Evolutionary conservation across 92 coral and sea anemone genomes (phyloP).

Genomic region (Metridium senile): DNA sequence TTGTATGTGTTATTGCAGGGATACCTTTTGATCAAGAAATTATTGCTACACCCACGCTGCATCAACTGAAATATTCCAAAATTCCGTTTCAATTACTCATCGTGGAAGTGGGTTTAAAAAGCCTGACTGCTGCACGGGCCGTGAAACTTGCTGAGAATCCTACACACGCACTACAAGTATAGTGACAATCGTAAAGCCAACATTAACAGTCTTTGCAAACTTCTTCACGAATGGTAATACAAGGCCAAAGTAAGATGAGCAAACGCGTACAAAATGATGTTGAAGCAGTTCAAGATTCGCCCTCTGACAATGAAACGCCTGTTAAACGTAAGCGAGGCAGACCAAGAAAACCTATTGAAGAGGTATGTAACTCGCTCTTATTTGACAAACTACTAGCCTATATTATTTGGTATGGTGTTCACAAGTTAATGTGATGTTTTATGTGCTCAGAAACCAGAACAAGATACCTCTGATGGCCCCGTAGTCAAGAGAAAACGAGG

Average conservation of each 20-base stretch:
- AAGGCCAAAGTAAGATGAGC: constrained; percentile 19
- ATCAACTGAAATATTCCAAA: constrained; percentile 43
- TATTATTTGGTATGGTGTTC: too few species aligned
- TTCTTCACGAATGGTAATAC: constrained; percentile 22
- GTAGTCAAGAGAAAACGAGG: constrained; percentile 86
- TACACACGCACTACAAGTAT: not conserved
- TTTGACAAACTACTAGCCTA: too few species aligned
- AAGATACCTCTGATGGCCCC: constrained; percentile 60
- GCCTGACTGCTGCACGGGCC: constrained; percentile 1
- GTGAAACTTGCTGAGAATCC: not conserved
- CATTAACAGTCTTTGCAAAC: not conserved
- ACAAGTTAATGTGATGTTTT: not conserved
- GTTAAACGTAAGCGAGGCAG: constrained; percentile 79
- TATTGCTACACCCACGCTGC: constrained; percentile 75
- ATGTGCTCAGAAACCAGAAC: constrained; percentile 42
- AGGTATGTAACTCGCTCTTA: constrained; percentile 66
- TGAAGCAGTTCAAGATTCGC: constrained; percentile 38
- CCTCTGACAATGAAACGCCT: constrained; percentile 37
- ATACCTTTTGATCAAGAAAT: too few species aligned
- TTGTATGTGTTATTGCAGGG: constrained; percentile 60
- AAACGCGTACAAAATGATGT: constrained; percentile 16
- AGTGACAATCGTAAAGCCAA: not conserved
- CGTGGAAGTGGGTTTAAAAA: constrained; percentile 34
- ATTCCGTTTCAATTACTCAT: constrained; percentile 74
- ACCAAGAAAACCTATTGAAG: constrained; percentile 69